These are phyloP conservation scores for Tetanocera ferruginea DNA, from an alignment of 2,888 invertebrate genomes.

Conservation along the genomic window DNA sequence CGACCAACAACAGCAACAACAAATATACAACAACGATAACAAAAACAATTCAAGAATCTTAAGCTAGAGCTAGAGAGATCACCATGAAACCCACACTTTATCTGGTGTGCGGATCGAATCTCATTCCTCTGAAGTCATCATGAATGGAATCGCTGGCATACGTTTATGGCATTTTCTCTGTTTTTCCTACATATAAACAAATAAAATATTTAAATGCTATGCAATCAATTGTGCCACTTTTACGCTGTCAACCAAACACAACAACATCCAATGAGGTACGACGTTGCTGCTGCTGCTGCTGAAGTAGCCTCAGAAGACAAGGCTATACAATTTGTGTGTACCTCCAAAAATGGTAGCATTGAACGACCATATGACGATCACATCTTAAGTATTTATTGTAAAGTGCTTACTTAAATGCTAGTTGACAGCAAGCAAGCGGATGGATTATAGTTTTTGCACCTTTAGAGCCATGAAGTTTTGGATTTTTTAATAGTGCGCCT, in stretches of 20 bases:
- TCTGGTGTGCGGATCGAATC: background rate
- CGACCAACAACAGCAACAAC: slow-evolving; percentile 7
- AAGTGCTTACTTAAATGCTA: too few species aligned
- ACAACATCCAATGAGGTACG: too few species aligned
- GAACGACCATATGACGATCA: background rate
- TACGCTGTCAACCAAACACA: background rate
- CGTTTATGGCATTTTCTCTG: slow-evolving; percentile 7
- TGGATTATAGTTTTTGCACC: too few species aligned
- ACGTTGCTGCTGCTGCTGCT: background rate
- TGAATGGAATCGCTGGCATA: background rate
- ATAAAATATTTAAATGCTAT: slow-evolving; percentile 47
- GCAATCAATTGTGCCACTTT: slow-evolving; percentile 46
- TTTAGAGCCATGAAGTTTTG: too few species aligned
- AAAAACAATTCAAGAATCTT: background rate
- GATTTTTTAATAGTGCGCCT: too few species aligned
- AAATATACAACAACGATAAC: background rate
- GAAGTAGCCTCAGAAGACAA: background rate
- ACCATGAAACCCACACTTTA: slow-evolving; percentile 5
- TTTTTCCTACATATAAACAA: slow-evolving; percentile 15
- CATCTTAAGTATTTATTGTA: too few species aligned
- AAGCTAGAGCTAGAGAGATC: background rate
- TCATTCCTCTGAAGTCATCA: background rate
- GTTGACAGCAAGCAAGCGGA: too few species aligned
- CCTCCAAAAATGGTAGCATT: slow-evolving; percentile 11
- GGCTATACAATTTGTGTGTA: slow-evolving; percentile 12